These are phyloP conservation scores for Catocala sponsa DNA, from an alignment of 2,888 invertebrate species.

Conservation along the genomic window DNA sequence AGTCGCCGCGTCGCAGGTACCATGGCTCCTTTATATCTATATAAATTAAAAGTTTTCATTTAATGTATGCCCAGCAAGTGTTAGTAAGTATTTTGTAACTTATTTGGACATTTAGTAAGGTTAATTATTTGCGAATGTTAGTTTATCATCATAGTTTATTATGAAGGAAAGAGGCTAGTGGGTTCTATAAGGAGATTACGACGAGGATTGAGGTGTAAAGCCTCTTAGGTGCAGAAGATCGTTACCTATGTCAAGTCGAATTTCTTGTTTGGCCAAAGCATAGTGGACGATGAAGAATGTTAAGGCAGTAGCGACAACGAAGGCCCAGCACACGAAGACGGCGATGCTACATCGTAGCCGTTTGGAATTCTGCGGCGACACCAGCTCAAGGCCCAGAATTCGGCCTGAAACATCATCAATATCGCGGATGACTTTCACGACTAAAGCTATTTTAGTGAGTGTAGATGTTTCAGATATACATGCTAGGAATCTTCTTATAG, in stretches of 20 bases:
- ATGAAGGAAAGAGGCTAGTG: background rate
- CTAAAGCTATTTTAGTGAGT: background rate
- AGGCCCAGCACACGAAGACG: constrained; percentile 81
- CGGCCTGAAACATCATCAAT: constrained; percentile 74
- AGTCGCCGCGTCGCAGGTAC: constrained; percentile 78
- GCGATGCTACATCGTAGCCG: constrained; percentile 79
- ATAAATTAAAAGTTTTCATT: constrained; percentile 50
- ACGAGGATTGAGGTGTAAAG: background rate
- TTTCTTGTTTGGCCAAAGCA: constrained; percentile 55
- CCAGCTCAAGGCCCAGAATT: constrained; percentile 77
- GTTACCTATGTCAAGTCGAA: constrained; percentile 76
- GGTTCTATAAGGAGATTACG: background rate
- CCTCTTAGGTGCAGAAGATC: background rate
- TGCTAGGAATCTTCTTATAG: too few relatives aligned
- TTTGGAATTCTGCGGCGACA: constrained; percentile 66
- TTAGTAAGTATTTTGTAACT: background rate
- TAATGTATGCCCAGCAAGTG: constrained; percentile 4
- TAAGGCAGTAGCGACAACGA: constrained; percentile 71
- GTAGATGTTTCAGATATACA: background rate
- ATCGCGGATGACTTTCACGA: constrained; percentile 13
- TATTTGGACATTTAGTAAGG: background rate
- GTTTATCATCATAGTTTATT: background rate
- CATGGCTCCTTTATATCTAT: constrained; percentile 75
- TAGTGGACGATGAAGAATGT: constrained; percentile 67
- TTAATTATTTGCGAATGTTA: background rate